Evolutionary conservation across 2,113 vertebrate genomes (phyloP).

Genomic region (Vidua chalybeata): DNA sequence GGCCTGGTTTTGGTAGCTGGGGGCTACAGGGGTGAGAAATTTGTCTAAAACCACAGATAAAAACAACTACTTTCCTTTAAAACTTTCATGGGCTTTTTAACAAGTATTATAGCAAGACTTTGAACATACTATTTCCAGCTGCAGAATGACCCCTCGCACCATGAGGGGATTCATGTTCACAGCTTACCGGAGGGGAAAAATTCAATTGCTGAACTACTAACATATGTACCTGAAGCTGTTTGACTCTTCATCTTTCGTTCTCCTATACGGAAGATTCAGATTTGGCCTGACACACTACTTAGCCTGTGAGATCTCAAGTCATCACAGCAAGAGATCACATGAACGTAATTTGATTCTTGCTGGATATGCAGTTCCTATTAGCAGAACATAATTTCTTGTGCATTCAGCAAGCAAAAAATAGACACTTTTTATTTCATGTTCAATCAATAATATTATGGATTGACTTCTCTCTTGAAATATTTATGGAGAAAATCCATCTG

Average conservation of each 20-base stretch:
- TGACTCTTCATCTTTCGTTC: background rate
- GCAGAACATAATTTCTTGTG: background rate
- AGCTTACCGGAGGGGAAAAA: background rate
- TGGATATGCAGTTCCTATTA: background rate
- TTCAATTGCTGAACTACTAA: background rate
- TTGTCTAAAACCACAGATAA: background rate
- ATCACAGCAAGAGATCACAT: background rate
- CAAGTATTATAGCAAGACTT: background rate
- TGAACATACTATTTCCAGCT: background rate
- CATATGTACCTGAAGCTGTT: background rate
- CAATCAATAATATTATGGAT: conserved; percentile 21
- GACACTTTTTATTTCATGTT: conserved; percentile 2
- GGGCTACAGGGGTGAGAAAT: background rate
- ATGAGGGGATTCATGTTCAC: background rate
- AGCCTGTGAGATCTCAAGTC: background rate
- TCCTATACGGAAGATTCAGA: background rate
- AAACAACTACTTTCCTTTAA: background rate
- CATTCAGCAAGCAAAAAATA: conserved; percentile 4
- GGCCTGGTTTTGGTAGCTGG: background rate
- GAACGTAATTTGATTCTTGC: background rate
- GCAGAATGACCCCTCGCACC: background rate
- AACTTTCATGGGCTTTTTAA: background rate
- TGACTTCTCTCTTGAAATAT: conserved; percentile 45
- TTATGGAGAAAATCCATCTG: conserved; percentile 37
- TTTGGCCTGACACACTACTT: background rate